These are phyloP conservation scores for Myathropa florea DNA, from an alignment of 2,888 invertebrate genomes.

Conservation along the genomic window DNA sequence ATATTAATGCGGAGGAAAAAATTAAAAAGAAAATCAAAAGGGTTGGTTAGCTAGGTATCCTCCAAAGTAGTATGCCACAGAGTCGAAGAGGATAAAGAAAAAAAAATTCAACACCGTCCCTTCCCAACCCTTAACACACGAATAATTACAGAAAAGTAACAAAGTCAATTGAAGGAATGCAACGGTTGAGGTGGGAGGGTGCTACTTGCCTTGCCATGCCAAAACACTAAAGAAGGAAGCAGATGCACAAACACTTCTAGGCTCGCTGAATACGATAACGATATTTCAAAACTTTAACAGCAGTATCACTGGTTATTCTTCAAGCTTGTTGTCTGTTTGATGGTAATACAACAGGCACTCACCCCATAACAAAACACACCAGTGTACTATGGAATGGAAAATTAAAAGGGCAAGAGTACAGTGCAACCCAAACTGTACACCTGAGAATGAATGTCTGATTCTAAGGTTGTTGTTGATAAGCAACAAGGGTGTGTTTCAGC, in stretches of 20 bases:
- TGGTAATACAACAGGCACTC: neutral
- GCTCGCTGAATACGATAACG: neutral
- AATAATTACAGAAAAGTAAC: slow-evolving; percentile 18
- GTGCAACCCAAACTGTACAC: neutral
- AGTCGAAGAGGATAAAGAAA: neutral
- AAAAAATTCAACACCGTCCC: neutral
- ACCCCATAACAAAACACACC: neutral
- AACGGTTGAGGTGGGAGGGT: neutral
- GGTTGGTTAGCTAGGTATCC: too few relatives aligned
- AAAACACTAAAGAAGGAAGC: neutral
- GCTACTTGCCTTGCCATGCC: neutral
- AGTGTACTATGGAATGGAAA: neutral
- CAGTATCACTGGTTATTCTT: neutral
- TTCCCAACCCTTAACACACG: neutral
- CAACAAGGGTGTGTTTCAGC: neutral
- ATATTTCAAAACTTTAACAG: neutral
- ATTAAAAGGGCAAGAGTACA: slow-evolving; percentile 11
- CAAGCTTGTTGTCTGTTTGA: neutral
- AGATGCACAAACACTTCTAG: neutral
- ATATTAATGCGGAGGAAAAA: neutral
- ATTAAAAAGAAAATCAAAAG: neutral
- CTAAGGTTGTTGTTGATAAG: slow-evolving; percentile 2
- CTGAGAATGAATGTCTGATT: slow-evolving; percentile 8
- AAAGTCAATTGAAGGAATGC: neutral
- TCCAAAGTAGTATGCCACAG: neutral